Evolutionary conservation across 1,140 invertebrate species (phyloP).

Genomic region (Riptortus pedestris): DNA sequence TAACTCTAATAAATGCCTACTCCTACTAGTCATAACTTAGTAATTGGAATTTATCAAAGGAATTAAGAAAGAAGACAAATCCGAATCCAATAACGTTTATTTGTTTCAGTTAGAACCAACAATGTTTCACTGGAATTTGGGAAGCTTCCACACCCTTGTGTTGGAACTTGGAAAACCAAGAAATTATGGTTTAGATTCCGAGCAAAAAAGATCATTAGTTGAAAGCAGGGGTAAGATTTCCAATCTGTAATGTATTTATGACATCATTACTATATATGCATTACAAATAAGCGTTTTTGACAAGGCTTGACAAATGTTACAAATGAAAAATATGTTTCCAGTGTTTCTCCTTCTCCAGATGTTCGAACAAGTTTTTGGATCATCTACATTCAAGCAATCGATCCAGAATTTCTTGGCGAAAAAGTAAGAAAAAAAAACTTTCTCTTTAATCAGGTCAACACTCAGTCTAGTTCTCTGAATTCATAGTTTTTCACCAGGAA

Average conservation of each 20-base stretch:
- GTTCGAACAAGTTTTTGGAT: conserved; percentile 78
- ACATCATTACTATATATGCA: too few relatives aligned
- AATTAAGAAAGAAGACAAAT: too few relatives aligned
- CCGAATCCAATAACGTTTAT: too few relatives aligned
- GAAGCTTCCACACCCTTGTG: conserved; percentile 32
- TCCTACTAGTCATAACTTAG: too few relatives aligned
- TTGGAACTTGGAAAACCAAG: conserved; percentile 32
- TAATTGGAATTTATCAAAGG: too few relatives aligned
- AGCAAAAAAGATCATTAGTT: conserved; percentile 26
- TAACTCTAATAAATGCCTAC: too few relatives aligned
- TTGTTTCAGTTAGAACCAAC: conserved; percentile 35
- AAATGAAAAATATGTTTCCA: conserved; percentile 33
- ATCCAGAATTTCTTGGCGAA: conserved; percentile 57
- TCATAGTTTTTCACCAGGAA: too few relatives aligned
- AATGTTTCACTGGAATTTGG: conserved; percentile 31
- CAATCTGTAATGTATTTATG: neutral
- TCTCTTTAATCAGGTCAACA: neutral
- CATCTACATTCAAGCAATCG: conserved; percentile 62
- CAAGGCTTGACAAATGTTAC: neutral
- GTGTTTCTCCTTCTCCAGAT: conserved; percentile 86
- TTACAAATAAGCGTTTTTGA: neutral
- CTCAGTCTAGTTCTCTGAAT: too few relatives aligned
- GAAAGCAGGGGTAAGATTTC: conserved; percentile 28
- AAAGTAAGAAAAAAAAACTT: conserved; percentile 43
- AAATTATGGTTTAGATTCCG: conserved; percentile 23